phyloP scores from a whole-genome alignment of 2,797 vertebrate genomes.

The Sorex maritimensis region DNA sequence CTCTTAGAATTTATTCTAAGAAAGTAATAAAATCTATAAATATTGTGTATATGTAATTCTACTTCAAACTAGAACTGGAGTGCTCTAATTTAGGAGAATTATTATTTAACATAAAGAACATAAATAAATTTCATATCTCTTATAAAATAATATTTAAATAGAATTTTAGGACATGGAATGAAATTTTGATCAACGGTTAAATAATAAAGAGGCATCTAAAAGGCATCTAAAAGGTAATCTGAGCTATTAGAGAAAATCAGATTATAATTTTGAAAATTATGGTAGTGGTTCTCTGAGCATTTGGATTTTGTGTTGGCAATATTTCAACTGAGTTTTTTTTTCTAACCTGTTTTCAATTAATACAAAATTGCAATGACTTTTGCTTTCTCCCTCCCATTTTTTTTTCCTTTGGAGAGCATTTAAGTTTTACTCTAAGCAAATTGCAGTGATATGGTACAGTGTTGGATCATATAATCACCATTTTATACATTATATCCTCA shows the following conservation, averaged over 20 bases:
- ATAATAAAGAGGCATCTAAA: not conserved
- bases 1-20: constrained; percentile 38
- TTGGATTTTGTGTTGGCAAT: not conserved
- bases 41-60: not conserved
- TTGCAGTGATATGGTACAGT: not conserved
- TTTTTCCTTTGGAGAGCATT: not conserved
- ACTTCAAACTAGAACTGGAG: constrained; percentile 34
- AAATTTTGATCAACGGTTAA: not conserved
- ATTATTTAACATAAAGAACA: too few species aligned
- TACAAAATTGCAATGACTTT: not conserved
- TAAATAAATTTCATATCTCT: not conserved
- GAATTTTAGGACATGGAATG: not conserved
- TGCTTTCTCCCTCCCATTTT: not conserved
- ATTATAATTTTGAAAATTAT: not conserved
- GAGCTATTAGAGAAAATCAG: not conserved
- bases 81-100: not conserved
- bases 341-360: not conserved
- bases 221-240: not conserved
- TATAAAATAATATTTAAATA: constrained; percentile 21
- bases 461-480: not conserved
- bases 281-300: not conserved
- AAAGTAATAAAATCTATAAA: constrained; percentile 17
- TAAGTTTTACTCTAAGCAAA: constrained; percentile 7
- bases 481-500: not conserved
- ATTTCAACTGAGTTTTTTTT: not conserved